Base-by-base conservation (phyloP, 2,888 invertebrate genomes). In the Rutpela maculata region DNA sequence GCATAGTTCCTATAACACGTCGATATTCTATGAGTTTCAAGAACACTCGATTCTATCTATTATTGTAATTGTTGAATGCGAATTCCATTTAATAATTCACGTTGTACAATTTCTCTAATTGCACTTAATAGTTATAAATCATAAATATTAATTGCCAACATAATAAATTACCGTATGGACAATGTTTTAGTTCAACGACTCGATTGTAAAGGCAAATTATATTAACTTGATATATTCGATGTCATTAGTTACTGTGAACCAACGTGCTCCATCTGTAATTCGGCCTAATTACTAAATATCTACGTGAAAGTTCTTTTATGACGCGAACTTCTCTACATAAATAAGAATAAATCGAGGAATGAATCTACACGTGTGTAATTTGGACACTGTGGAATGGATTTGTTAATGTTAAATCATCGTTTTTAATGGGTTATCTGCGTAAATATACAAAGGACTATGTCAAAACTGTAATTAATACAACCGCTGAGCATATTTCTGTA, bases 101-200 rank as follows among this genome's bases (percentile, higher is more conserved):
- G 50, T 76, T 60, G n/a, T 55, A 66, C 68, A 66, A 73, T 75
- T 78, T 75, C 71, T 69, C 66, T 81, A 79, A 81, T 78, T 79
- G 80, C 80, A 59, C 50, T 57, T 76, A 78, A 78, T 79, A 75
- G 71, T 69, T 55, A 75, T 81, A 79, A 81, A 81, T 81, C 78
- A 79, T 79, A 74, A 76, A 74, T 73, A 81, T 79, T 81, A 81
- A 81, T 78, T 79, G 79, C 80, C 35, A 50, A 38, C 62, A 67
- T 76, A 63, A 76, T 79, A 74, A 77, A 80, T 75, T 79, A 78
- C 67, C 69, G 65, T 57, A 43, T 66, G 76, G 76, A 80, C 80
- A 80, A 78, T 80, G 78, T 78, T 80, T 80, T 76, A 80, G 80
- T 79, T 80, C 80, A 79, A 76, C 70, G 80, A 77, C 80, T 79